Evolutionary conservation across 1,140 invertebrate genomes (phyloP).

Genomic region (Drosophila sp.): DNA sequence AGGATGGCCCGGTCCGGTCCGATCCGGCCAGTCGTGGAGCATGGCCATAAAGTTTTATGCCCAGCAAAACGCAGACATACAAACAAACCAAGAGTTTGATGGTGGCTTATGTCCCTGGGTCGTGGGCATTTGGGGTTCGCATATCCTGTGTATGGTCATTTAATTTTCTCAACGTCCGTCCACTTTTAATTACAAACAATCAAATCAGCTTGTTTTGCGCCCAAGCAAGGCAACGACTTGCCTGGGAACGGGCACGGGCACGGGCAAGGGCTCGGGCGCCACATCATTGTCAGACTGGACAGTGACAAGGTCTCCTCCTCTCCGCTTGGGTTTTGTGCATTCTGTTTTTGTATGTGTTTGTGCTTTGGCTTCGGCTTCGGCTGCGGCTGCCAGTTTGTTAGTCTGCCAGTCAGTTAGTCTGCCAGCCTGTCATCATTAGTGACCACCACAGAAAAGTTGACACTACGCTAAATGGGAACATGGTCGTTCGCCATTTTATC

Average conservation of each 20-base stretch:
- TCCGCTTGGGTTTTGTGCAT: slow-evolving; percentile 21
- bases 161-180: slow-evolving; percentile 74
- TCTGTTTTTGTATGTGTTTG: slow-evolving; percentile 39
- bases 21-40: slow-evolving; percentile 31
- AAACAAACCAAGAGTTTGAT: slow-evolving; percentile 17
- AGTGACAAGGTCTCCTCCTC: slow-evolving; percentile 25
- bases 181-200: slow-evolving; percentile 81
- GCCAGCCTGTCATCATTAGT: slow-evolving; percentile 75
- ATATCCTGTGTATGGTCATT: slow-evolving; percentile 65
- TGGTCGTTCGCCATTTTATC: slow-evolving; percentile 18
- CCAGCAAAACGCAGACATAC: slow-evolving; percentile 13
- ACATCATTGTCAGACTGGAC: slow-evolving; percentile 47
- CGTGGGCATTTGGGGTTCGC: slow-evolving; percentile 13
- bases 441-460: slow-evolving; percentile 77
- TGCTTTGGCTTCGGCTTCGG: slow-evolving; percentile 46
- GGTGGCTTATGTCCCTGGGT: neutral
- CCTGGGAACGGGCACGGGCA: slow-evolving; percentile 15
- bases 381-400: neutral
- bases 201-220: slow-evolving; percentile 75
- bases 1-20: neutral
- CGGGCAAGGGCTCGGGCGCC: slow-evolving; percentile 27
- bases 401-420: slow-evolving; percentile 27
- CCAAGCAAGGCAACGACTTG: neutral
- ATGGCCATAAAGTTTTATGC: slow-evolving; percentile 73
- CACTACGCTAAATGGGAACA: slow-evolving; percentile 73